Evolutionary conservation across 2,888 invertebrate species (phyloP).

Genomic region (Drosophila meridiana): DNA sequence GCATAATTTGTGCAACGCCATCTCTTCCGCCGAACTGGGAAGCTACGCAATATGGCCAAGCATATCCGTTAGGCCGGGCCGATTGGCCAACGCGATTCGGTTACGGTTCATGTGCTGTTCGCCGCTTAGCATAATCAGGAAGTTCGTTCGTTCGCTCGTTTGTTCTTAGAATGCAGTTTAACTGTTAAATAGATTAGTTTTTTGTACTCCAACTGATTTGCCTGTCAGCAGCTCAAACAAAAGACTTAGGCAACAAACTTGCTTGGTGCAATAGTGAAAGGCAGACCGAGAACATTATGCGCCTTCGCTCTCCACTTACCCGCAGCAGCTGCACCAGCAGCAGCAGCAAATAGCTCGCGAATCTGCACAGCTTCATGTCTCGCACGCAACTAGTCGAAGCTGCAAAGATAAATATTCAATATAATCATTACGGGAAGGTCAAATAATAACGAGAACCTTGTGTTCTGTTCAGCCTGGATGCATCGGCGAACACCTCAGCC

Average conservation of each 20-base stretch:
- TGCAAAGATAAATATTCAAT: conserved; percentile 59
- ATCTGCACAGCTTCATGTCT: conserved; percentile 60
- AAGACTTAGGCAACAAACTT: conserved; percentile 67
- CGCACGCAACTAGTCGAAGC: conserved; percentile 55
- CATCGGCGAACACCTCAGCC: conserved; percentile 48
- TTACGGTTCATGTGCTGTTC: conserved; percentile 81
- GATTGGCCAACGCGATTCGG: conserved; percentile 83
- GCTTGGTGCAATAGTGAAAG: conserved; percentile 68
- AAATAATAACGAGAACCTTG: conserved; percentile 3
- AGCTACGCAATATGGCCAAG: conserved; percentile 79
- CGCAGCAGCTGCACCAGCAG: conserved; percentile 25
- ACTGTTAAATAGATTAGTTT: conserved; percentile 78
- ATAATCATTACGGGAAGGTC: conserved; percentile 50
- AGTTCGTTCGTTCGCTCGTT: conserved; percentile 60
- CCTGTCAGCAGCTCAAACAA: conserved; percentile 26
- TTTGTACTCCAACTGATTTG: conserved; percentile 26
- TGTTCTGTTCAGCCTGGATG: conserved; percentile 51
- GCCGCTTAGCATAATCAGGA: conserved; percentile 69
- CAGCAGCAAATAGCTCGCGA: conserved; percentile 25
- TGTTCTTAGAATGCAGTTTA: conserved; percentile 61
- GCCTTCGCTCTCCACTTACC: conserved; percentile 39
- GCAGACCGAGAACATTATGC: conserved; percentile 26
- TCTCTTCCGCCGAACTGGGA: conserved; percentile 42
- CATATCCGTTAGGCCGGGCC: conserved; percentile 77
- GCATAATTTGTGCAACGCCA: conserved; percentile 56